Conservation (phyloP, 2,888 invertebrate genomes). For the Druceiella hillmani region DNA sequence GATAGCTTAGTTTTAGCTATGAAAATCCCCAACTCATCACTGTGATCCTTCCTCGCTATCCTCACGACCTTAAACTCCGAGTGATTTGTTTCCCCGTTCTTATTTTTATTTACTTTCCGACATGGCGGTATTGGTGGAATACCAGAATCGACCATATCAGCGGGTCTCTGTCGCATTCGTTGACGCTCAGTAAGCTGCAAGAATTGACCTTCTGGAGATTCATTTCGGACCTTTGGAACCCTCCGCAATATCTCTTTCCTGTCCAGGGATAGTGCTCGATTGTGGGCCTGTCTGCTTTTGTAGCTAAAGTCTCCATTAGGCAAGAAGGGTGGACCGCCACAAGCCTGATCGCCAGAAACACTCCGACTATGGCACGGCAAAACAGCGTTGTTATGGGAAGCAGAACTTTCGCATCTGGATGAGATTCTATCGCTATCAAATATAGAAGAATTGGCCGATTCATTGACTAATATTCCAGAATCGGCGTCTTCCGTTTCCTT, state of each 20-base stretch:
- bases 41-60: constrained; percentile 49
- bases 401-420: constrained; percentile 49
- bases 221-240: constrained; percentile 40
- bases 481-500: constrained; percentile 67
- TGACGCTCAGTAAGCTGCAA: constrained; percentile 48
- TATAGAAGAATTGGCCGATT: constrained; percentile 63
- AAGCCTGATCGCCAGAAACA: constrained; percentile 47
- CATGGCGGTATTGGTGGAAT: constrained; percentile 50
- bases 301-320: too few relatives aligned
- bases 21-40: constrained; percentile 66
- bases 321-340: constrained; percentile 33
- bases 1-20: constrained; percentile 61
- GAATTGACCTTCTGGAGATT: constrained; percentile 41
- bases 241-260: constrained; percentile 49
- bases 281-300: constrained; percentile 41
- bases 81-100: constrained; percentile 33
- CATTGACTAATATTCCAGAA: constrained; percentile 70
- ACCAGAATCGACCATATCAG: constrained; percentile 36
- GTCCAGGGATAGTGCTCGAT: constrained; percentile 52
- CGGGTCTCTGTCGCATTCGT: constrained; percentile 44
- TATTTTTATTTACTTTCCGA: constrained; percentile 34
- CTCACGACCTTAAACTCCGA: constrained; percentile 49
- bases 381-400: constrained; percentile 39
- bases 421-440: constrained; percentile 53
- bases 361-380: constrained; percentile 44